Evolutionary conservation across 2,113 vertebrate genomes (phyloP).

Genomic region (Calidris pygmaea): DNA sequence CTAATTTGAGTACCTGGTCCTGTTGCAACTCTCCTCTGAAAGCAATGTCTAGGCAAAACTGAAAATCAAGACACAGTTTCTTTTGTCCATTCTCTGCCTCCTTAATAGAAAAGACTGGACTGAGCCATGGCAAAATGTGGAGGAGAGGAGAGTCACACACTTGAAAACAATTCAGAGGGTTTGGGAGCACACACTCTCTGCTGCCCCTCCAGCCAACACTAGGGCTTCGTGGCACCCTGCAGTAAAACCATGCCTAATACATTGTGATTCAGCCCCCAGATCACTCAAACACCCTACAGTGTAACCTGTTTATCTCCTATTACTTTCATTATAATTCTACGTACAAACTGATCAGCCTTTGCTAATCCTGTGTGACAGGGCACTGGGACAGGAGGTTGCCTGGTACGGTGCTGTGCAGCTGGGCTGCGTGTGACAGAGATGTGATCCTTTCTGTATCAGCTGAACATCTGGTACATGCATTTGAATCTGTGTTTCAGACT

Average conservation of each 20-base stretch:
- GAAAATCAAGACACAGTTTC: neutral
- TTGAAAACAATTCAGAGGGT: neutral
- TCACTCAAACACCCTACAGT: rapidly evolving
- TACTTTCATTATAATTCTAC: neutral
- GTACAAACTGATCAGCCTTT: neutral
- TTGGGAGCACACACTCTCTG: neutral
- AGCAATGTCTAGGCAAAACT: neutral
- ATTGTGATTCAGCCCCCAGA: rapidly evolving
- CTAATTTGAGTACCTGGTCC: neutral
- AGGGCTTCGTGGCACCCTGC: neutral
- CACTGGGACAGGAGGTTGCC: neutral
- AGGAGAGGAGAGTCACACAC: neutral
- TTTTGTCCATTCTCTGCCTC: neutral
- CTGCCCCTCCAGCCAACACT: neutral
- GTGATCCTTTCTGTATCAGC: neutral
- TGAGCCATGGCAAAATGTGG: neutral
- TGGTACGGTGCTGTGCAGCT: neutral
- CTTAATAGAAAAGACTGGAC: neutral
- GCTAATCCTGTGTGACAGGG: neutral
- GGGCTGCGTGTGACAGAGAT: rapidly evolving
- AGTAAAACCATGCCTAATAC: neutral
- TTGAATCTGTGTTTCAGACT: neutral
- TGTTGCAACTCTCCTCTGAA: neutral
- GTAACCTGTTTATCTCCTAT: neutral
- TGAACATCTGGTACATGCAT: neutral